phyloP scores from a whole-genome alignment of 2,888 invertebrate genomes.

The Vanessa cardui region DNA sequence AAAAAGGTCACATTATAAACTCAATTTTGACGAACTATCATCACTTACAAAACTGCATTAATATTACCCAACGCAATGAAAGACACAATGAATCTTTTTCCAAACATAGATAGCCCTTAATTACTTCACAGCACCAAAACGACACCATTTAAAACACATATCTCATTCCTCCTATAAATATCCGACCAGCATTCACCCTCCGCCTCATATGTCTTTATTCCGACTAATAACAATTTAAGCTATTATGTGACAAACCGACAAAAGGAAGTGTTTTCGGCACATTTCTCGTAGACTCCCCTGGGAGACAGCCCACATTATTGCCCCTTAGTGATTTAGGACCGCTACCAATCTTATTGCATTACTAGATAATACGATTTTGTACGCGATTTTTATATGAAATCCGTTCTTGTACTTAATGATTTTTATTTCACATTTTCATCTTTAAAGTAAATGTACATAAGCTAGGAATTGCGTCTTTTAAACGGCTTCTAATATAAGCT shows the following conservation, averaged over 20 bases:
- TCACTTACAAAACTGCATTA: no score
- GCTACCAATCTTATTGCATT: constrained; percentile 55
- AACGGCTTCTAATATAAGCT: no score
- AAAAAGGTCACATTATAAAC: no score
- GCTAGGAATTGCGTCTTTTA: no score
- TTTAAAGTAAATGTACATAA: no score
- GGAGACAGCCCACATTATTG: constrained; percentile 75
- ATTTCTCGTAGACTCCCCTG: constrained; percentile 54
- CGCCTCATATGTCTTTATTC: constrained; percentile 80
- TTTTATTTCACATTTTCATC: neutral
- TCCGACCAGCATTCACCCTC: constrained; percentile 48
- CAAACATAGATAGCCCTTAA: constrained; percentile 32
- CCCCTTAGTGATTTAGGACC: constrained; percentile 71
- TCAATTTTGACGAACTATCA: no score
- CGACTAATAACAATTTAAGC: constrained; percentile 81
- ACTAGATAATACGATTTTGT: constrained; percentile 14
- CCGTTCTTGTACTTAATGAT: neutral
- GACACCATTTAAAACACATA: constrained; percentile 76
- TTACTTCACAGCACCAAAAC: constrained; percentile 51
- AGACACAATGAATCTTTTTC: constrained; percentile 26
- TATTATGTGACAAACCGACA: constrained; percentile 72
- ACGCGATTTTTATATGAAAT: constrained; percentile 1
- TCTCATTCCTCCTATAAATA: constrained; percentile 73
- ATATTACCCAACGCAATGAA: neutral
- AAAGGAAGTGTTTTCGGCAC: constrained; percentile 73